A percentile compares a stretch with the other conserved stretches of the same genome.
phyloP scores from a whole-genome alignment of 2,113 vertebrate genomes.

The Eulacestoma nigropectus region DNA sequence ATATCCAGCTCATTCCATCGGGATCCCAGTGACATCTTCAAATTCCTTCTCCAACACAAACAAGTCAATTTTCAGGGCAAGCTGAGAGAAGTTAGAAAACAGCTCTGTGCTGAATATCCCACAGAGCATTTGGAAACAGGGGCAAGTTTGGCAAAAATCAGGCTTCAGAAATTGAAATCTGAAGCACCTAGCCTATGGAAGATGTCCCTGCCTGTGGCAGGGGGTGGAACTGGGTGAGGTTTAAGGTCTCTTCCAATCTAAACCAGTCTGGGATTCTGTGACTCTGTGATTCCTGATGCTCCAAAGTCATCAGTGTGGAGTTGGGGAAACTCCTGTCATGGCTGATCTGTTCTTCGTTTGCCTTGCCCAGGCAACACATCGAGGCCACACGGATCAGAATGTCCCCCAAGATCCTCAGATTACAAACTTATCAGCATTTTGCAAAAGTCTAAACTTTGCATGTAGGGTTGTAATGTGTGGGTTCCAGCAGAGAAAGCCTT shows the following conservation, averaged over 20 bases:
- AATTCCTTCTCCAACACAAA: neutral
- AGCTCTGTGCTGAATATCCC: neutral
- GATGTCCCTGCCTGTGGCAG: neutral
- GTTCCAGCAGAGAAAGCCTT: neutral
- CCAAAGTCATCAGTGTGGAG: neutral
- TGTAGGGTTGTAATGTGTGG: accelerated
- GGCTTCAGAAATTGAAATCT: neutral
- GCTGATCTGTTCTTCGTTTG: neutral
- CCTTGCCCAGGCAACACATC: accelerated
- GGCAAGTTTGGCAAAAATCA: accelerated
- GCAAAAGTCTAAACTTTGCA: neutral
- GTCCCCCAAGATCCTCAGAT: neutral
- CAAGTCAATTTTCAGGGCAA: neutral
- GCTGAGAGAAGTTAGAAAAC: neutral
- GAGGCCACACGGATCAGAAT: accelerated
- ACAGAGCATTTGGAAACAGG: neutral
- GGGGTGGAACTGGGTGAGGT: neutral
- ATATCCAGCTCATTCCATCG: neutral
- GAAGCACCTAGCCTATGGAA: accelerated
- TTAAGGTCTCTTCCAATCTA: neutral
- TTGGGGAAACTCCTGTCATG: accelerated
- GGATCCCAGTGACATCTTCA: neutral
- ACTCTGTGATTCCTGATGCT: neutral
- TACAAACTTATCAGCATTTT: neutral
- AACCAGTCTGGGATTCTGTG: neutral